These are phyloP conservation scores for Aphidoletes aphidimyza DNA, from an alignment of 2,888 invertebrate species.

Conservation along the genomic window DNA sequence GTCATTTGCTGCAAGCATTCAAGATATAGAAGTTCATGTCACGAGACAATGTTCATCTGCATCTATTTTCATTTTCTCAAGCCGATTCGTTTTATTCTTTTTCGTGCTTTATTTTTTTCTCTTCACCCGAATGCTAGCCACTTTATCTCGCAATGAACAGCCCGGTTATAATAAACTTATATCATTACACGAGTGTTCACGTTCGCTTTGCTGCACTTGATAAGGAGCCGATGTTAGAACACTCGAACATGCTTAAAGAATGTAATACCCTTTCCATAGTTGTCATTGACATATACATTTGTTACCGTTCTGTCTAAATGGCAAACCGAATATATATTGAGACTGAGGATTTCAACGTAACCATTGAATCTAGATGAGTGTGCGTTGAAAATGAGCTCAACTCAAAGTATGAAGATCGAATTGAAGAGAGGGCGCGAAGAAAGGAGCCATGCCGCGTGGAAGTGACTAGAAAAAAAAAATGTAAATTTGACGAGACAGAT, in stretches of 20 bases:
- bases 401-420: not conserved
- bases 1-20: no score
- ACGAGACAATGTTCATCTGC: not conserved
- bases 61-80: conserved; percentile 39
- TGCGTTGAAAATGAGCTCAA: not conserved
- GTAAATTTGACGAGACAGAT: conserved; percentile 43
- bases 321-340: not conserved
- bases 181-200: conserved; percentile 31
- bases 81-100: not conserved
- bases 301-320: conserved; percentile 22
- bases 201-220: conserved; percentile 32
- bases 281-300: conserved; percentile 34
- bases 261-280: not conserved
- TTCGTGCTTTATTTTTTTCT: no score
- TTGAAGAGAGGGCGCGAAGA: not conserved
- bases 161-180: conserved; percentile 41
- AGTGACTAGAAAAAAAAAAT: not conserved
- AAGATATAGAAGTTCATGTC: no score
- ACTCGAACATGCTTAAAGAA: not conserved
- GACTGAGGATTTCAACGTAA: conserved; percentile 20
- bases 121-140: not conserved
- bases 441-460: not conserved
- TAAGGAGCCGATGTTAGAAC: not conserved
- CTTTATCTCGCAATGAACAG: not conserved
- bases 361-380: not conserved